Conservation (phyloP, 2,113 vertebrate species). For the Scatophagus argus region DNA sequence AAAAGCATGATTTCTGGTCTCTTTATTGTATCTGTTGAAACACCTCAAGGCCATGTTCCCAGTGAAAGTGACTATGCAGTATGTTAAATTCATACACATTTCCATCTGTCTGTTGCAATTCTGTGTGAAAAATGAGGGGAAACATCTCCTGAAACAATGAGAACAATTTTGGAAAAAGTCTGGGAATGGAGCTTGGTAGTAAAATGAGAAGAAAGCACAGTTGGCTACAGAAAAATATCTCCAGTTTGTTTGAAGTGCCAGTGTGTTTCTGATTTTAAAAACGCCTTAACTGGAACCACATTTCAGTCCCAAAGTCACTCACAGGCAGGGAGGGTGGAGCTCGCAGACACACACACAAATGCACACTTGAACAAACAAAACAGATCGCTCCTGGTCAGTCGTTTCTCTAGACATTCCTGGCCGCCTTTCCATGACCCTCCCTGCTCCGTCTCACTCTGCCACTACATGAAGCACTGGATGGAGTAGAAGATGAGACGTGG, state of each 20-base stretch:
- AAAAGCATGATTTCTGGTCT: background rate
- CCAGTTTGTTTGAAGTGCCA: constrained; percentile 78
- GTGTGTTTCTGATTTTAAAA: constrained; percentile 79
- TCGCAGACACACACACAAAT: constrained; percentile 55
- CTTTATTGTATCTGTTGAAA: constrained; percentile 13
- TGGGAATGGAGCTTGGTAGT: constrained; percentile 64
- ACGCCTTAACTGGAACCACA: constrained; percentile 81
- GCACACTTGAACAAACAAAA: constrained; percentile 77
- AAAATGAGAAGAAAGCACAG: constrained; percentile 74
- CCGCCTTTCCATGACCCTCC: constrained; percentile 76
- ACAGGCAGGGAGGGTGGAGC: constrained; percentile 75
- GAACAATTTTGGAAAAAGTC: constrained; percentile 38
- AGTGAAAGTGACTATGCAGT: background rate
- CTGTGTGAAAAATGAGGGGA: constrained; percentile 18
- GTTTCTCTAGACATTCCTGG: constrained; percentile 79
- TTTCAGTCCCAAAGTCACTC: constrained; percentile 77
- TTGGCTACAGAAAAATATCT: constrained; percentile 76
- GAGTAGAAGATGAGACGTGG: constrained; percentile 46
- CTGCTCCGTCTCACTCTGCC: constrained; percentile 57
- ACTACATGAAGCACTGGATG: constrained; percentile 22
- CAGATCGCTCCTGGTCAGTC: constrained; percentile 73
- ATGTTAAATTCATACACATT: constrained; percentile 37
- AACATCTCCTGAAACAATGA: constrained; percentile 16
- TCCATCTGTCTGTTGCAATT: constrained; percentile 45
- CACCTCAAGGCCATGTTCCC: constrained; percentile 8